Percentiles rank a stretch among this genome's conserved stretches.
Conservation (phyloP, 1,140 invertebrate genomes). For the Drosophila obscura region DNA sequence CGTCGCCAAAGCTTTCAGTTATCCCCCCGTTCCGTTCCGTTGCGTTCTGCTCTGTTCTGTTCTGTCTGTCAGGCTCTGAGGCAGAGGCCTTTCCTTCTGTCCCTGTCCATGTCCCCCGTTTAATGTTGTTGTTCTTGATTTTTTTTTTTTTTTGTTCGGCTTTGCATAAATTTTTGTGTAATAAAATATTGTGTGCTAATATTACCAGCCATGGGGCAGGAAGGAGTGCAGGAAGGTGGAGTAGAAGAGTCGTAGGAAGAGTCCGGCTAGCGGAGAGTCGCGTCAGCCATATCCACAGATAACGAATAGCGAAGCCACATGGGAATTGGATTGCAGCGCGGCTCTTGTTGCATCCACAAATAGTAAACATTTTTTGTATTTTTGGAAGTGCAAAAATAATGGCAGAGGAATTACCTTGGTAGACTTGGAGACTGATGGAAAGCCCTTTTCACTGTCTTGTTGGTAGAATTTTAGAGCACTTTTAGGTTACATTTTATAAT, state of each 20-base stretch:
- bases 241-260: background rate
- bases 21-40: slow-evolving; percentile 10
- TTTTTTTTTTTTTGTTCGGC: slow-evolving; percentile 27
- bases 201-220: slow-evolving; percentile 40
- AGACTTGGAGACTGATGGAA: too few species aligned
- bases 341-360: slow-evolving; percentile 28
- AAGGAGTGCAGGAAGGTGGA: slow-evolving; percentile 4
- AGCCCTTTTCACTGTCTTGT: too few species aligned
- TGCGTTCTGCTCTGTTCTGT: background rate
- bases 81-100: slow-evolving; percentile 12
- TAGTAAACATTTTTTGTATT: slow-evolving; percentile 6
- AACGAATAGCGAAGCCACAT: slow-evolving; percentile 41
- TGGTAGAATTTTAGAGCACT: too few species aligned
- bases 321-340: slow-evolving; percentile 22
- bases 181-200: slow-evolving; percentile 76
- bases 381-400: background rate
- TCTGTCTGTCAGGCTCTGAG: background rate
- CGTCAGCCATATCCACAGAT: slow-evolving; percentile 40
- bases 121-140: slow-evolving; percentile 49
- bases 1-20: slow-evolving; percentile 79
- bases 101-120: slow-evolving; percentile 30
- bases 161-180: slow-evolving; percentile 79
- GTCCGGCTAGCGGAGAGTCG: slow-evolving; percentile 1
- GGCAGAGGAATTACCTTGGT: too few species aligned
- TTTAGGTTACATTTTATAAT: too few species aligned